Conservation (phyloP, 2,888 invertebrate genomes). For the Nematopogon swammerdamellus region DNA sequence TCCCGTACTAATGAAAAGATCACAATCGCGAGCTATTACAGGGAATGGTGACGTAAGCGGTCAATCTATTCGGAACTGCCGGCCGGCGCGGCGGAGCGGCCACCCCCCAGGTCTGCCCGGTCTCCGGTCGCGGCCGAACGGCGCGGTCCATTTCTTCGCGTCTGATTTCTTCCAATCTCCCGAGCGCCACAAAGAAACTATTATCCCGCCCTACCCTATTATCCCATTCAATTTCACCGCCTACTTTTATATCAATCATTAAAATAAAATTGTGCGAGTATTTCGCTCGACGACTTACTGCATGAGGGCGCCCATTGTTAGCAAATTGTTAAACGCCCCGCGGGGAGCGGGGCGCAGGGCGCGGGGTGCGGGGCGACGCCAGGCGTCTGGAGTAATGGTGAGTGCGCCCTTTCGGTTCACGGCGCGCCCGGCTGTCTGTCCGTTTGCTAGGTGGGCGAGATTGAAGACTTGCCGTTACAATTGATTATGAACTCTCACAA, state of each 20-base stretch:
- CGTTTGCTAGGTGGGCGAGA: too few species aligned
- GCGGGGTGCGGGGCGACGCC: background rate
- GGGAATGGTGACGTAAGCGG: conserved; percentile 21
- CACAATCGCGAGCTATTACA: conserved; percentile 37
- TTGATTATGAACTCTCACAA: too few species aligned
- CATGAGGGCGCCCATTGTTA: background rate
- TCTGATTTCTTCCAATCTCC: background rate
- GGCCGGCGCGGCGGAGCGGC: too few species aligned
- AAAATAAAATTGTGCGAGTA: background rate
- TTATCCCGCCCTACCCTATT: background rate
- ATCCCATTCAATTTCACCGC: background rate
- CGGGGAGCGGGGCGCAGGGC: background rate
- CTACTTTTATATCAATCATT: background rate
- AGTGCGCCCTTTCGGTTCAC: too few species aligned
- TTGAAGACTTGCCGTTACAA: too few species aligned
- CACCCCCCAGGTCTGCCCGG: too few species aligned
- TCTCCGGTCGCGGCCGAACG: background rate
- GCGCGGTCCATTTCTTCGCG: background rate
- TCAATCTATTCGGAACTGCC: background rate
- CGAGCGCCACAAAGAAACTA: background rate
- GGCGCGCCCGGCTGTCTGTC: too few species aligned
- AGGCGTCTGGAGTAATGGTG: too few species aligned
- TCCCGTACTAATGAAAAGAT: conserved; percentile 36
- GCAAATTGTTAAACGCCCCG: background rate
- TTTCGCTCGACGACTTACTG: background rate